Conservation (phyloP, 2,888 invertebrate species). For the Philopedon plagiatum region DNA sequence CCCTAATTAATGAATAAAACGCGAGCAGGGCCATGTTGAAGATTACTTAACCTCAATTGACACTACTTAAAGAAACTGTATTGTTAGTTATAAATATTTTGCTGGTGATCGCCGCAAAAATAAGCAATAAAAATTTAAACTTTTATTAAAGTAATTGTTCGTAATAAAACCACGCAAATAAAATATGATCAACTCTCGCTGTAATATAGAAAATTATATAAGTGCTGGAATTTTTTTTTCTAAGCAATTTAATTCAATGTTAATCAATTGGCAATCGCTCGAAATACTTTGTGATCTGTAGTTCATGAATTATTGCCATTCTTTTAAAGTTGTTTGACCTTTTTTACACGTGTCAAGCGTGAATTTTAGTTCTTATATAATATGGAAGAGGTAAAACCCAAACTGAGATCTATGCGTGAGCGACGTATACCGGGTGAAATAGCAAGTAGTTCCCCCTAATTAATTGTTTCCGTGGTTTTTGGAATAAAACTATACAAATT, state of each 20-base stretch:
- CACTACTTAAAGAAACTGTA: constrained; percentile 34
- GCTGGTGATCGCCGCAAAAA: constrained; percentile 6
- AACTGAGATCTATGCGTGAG: too few species aligned
- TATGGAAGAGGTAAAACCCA: too few species aligned
- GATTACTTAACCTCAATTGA: constrained; percentile 48
- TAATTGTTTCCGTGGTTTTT: too few species aligned
- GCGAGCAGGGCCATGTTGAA: constrained; percentile 1
- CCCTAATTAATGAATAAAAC: constrained; percentile 27
- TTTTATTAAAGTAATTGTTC: constrained; percentile 14
- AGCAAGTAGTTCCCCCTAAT: too few species aligned
- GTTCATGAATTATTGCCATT: too few species aligned
- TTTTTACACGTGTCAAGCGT: not conserved
- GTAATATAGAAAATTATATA: not conserved
- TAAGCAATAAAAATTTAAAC: constrained; percentile 10
- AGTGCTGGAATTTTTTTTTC: not conserved
- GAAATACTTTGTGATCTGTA: not conserved
- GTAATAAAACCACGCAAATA: not conserved
- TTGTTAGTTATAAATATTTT: constrained; percentile 38
- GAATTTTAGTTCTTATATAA: too few species aligned
- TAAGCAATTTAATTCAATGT: not conserved
- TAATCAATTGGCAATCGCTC: not conserved
- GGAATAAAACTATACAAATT: too few species aligned
- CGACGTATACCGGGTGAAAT: too few species aligned
- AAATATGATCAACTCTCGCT: not conserved
- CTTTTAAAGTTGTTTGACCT: not conserved